Base-by-base conservation (phyloP, 35 echinoderm and acorn worm genomes). In the Ophioderma brevispina region DNA sequence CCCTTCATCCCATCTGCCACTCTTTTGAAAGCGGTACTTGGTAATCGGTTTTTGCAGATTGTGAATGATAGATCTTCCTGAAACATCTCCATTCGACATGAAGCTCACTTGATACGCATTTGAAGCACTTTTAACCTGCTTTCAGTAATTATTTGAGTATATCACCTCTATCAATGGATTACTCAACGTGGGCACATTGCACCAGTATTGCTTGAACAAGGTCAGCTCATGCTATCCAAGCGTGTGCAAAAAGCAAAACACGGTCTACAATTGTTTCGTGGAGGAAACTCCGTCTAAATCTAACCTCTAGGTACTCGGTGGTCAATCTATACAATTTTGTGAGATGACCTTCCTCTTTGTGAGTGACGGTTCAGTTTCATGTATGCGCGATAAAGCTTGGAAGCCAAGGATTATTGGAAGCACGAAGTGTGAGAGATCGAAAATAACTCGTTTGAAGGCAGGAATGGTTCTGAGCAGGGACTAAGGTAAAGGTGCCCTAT, bases 321-420 rank as follows among this genome's bases (percentile, higher is more conserved):
- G n/a, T n/a, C n/a, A n/a, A n/a, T n/a, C n/a, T n/a, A n/a, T n/a
- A n/a, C n/a, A n/a, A n/a, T n/a, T n/a, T n/a, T n/a, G n/a, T n/a
- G n/a, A n/a, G n/a, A n/a, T n/a, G n/a, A n/a, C n/a, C n/a, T n/a
- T n/a, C n/a, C n/a, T n/a, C n/a, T n/a, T n/a, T n/a, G n/a, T n/a
- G n/a, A n/a, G n/a, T n/a, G n/a, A n/a, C n/a, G n/a, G n/a, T n/a
- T n/a, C n/a, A n/a, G n/a, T n/a, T n/a, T n/a, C n/a, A n/a, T n/a
- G n/a, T n/a, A n/a, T n/a, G n/a, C n/a, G n/a, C n/a, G 1, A 90
- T 76, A 59, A 95, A 99, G 17, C 93, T 91, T 30, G 42, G 38
- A 15, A 95, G 39, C 97, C 97, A 99, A 0, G 97, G 97, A 56
- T 95, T 99, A 10, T 81, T 42, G 21, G 50, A 91, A 19, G 75